Evolutionary conservation across 2,797 vertebrate genomes (phyloP), one percentile per base, ranked within the genome.

Genomic region (Pseudotriccus pelzelni): DNA sequence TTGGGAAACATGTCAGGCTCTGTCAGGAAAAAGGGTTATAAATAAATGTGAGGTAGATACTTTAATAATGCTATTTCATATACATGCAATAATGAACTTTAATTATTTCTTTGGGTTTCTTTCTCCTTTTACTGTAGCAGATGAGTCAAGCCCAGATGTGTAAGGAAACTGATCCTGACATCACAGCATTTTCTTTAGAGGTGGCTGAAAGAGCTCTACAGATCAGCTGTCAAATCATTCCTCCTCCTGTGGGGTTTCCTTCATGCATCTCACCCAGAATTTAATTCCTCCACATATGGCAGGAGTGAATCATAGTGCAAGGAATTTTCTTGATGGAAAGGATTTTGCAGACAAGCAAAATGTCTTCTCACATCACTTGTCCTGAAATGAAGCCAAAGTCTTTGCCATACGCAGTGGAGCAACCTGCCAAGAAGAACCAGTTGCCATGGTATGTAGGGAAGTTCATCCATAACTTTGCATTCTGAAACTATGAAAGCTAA

Each of bases 61-160:
- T 86, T 89, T 90, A 93, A 89, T 95, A 96, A 91, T 95, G 87
- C 74, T 76, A 84, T 93, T 91, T 90, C 84, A 90, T 93, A 93
- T 73, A 83, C 73, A 81, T 34, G 59, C 47, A 84, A 86, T 96
- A 82, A 97, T 94, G 94, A 93, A 84, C 63, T 96, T 92, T 66
- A 96, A 96, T 95, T 93, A 88, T 96, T 96, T 96, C 79, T 96
- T 91, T 73, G 41, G 39, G 56, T 79, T 92, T 86, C 87, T 94
- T 87, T 89, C 64, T 83, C 87, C 77, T 92, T 73, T 75, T 56
- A 39, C 28, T 68, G 60, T 36, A 87, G 78, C 44, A 43, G 82
- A 93, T 95, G 92, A 97, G 79, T 94, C 95, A 97, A 95, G 76
- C 91, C 96, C 94, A 94, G 94, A 96, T 95, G 84, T 76, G 76